Evolutionary conservation across 1,140 invertebrate genomes (phyloP).

Genomic region (Centruroides vittatus): DNA sequence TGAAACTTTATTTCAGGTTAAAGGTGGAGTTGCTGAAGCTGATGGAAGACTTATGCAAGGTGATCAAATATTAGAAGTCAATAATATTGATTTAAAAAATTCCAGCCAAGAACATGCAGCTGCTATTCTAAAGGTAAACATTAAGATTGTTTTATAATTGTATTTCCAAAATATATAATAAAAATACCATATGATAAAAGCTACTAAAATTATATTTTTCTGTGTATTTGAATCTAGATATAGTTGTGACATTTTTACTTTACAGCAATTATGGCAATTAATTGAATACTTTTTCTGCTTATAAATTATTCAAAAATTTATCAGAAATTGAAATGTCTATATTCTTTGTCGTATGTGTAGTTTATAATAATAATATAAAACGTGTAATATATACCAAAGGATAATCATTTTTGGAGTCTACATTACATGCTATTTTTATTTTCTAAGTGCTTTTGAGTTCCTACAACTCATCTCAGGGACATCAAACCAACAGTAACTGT

Average conservation of each 20-base stretch:
- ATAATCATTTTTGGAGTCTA: no score
- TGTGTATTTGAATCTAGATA: not conserved
- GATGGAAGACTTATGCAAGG: constrained; percentile 83
- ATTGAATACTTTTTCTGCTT: no score
- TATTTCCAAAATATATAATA: not conserved
- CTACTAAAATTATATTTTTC: not conserved
- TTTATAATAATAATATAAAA: no score
- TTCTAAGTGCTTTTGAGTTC: no score
- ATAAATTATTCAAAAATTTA: no score
- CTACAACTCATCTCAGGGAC: no score
- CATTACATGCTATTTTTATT: no score
- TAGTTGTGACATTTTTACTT: not conserved
- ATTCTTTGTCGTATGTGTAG: no score
- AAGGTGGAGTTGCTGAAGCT: constrained; percentile 75
- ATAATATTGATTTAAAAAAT: constrained; percentile 67
- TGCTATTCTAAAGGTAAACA: constrained; percentile 54
- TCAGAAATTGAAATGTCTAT: no score
- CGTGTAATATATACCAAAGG: no score
- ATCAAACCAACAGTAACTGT: no score
- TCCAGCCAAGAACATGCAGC: constrained; percentile 74
- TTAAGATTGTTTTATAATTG: not conserved
- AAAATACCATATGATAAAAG: not conserved
- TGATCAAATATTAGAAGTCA: constrained; percentile 77
- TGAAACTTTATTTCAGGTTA: constrained; percentile 40
- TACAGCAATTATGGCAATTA: not conserved